Percentiles rank a stretch among this genome's conserved stretches.
phyloP scores from a whole-genome alignment of 2,113 vertebrate species.

The Scartelaos histophorus region DNA sequence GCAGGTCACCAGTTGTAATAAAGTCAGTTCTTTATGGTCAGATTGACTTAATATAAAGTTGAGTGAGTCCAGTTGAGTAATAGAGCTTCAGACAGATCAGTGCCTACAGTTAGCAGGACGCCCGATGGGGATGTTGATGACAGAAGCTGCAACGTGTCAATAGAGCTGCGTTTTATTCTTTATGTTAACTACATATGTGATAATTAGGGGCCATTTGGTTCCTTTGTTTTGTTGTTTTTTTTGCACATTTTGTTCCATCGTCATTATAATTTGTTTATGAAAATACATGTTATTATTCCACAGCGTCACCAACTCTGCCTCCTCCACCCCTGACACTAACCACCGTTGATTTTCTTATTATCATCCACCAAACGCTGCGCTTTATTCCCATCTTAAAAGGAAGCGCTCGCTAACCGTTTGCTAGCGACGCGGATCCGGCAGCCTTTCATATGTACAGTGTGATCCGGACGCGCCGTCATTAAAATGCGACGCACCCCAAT shows the following conservation, averaged over 20 bases:
- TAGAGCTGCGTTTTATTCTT: too few relatives aligned
- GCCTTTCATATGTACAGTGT: slow-evolving; percentile 49
- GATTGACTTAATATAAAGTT: too few relatives aligned
- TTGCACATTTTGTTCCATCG: background rate
- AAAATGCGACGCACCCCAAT: slow-evolving; percentile 47
- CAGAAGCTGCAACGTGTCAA: too few relatives aligned
- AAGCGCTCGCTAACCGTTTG: slow-evolving; percentile 25
- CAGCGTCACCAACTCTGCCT: background rate
- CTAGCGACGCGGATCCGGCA: background rate
- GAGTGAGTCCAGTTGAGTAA: too few relatives aligned
- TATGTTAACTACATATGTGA: too few relatives aligned
- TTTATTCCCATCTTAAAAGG: slow-evolving; percentile 26
- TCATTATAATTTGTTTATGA: background rate
- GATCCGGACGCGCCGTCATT: slow-evolving; percentile 50
- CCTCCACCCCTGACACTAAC: background rate
- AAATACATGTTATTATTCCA: background rate
- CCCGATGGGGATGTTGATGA: too few relatives aligned
- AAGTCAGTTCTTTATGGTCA: too few relatives aligned
- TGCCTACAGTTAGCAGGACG: too few relatives aligned
- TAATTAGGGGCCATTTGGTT: too few relatives aligned
- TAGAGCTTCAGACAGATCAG: too few relatives aligned
- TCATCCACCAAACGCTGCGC: slow-evolving; percentile 29
- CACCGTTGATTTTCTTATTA: slow-evolving; percentile 44
- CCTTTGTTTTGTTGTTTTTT: too few relatives aligned
- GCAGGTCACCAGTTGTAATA: too few relatives aligned